phyloP scores from a whole-genome alignment of 2,888 invertebrate species.

The Cacoxenus indagator region DNA sequence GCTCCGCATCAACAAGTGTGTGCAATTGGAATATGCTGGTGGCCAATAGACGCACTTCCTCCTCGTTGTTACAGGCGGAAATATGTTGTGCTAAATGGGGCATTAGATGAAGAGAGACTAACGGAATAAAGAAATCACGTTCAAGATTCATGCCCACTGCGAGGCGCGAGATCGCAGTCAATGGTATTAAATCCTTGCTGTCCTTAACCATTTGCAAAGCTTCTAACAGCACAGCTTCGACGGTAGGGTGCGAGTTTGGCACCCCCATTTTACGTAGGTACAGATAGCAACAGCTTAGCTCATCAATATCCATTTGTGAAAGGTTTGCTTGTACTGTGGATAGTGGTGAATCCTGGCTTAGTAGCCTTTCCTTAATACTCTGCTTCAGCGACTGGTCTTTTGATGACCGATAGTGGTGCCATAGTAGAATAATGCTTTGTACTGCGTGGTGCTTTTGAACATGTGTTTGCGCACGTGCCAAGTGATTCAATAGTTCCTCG shows the following conservation, averaged over 20 bases:
- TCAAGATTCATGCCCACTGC: constrained; percentile 69
- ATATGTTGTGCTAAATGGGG: constrained; percentile 66
- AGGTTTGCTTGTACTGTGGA: constrained; percentile 57
- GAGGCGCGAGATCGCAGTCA: constrained; percentile 70
- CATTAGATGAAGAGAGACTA: constrained; percentile 67
- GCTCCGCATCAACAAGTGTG: constrained; percentile 66
- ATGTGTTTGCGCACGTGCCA: background rate
- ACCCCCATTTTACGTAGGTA: constrained; percentile 72
- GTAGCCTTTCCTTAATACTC: too few species aligned
- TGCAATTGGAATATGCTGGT: constrained; percentile 71
- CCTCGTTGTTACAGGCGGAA: constrained; percentile 61
- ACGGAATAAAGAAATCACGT: constrained; percentile 67
- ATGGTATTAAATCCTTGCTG: constrained; percentile 52
- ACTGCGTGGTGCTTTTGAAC: constrained; percentile 44
- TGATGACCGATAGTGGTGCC: constrained; percentile 43
- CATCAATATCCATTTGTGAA: constrained; percentile 64
- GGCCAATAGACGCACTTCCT: constrained; percentile 71
- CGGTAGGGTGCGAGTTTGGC: constrained; percentile 53
- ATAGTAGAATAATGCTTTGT: constrained; percentile 51
- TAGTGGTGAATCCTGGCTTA: too few species aligned
- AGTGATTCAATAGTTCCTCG: background rate
- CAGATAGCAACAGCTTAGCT: constrained; percentile 70
- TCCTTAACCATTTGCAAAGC: constrained; percentile 54
- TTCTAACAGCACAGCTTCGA: constrained; percentile 65
- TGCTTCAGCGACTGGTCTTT: too few species aligned